phyloP scores from a whole-genome alignment of 1,140 invertebrate genomes.

The Microvelia longipes region DNA sequence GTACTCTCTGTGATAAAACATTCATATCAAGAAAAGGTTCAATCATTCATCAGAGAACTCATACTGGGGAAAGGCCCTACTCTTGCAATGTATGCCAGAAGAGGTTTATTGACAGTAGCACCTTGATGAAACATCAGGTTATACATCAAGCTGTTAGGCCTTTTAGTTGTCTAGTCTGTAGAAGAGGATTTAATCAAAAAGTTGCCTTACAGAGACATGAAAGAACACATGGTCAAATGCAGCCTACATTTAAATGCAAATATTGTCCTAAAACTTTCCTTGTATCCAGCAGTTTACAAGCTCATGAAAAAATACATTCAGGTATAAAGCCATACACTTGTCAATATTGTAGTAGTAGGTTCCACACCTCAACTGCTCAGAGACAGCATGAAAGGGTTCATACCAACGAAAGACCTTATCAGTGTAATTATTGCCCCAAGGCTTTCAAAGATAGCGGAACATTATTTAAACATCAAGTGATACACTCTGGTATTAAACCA shows the following conservation, averaged over 20 bases:
- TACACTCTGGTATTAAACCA: constrained; percentile 27
- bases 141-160: constrained; percentile 22
- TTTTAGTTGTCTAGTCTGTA: constrained; percentile 16
- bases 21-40: constrained; percentile 22
- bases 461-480: constrained; percentile 37
- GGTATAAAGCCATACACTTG: constrained; percentile 21
- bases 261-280: constrained; percentile 20
- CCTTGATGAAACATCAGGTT: constrained; percentile 19
- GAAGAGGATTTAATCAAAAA: constrained; percentile 19
- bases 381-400: constrained; percentile 56
- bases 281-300: constrained; percentile 15
- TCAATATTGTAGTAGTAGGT: constrained; percentile 25
- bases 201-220: constrained; percentile 18
- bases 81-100: constrained; percentile 34
- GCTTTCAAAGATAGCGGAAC: constrained; percentile 41
- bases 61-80: constrained; percentile 32
- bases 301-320: constrained; percentile 21
- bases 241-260: constrained; percentile 15
- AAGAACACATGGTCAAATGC: constrained; percentile 15
- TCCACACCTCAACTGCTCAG: constrained; percentile 26
- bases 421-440: constrained; percentile 51
- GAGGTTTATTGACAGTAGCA: constrained; percentile 26
- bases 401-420: constrained; percentile 47
- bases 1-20: constrained; percentile 16
- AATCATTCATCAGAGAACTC: constrained; percentile 24